Conservation (phyloP, 2,797 vertebrate species). For the Florisuga fusca region DNA sequence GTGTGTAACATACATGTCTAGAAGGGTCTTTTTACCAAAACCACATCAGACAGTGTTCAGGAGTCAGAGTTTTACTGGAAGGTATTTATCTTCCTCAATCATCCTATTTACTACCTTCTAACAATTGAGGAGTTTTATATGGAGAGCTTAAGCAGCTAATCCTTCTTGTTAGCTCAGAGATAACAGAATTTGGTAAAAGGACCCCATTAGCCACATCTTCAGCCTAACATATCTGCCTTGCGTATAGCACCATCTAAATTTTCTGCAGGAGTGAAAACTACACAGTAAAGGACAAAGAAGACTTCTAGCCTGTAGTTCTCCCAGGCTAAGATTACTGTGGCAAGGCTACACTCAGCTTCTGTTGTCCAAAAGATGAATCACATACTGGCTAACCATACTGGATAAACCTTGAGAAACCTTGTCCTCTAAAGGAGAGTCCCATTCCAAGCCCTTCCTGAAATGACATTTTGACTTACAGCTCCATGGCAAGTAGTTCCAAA, state of each 20-base stretch:
- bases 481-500: slow-evolving; percentile 98
- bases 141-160: not conserved
- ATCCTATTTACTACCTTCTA: not conserved
- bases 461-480: slow-evolving; percentile 84
- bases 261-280: not conserved
- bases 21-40: not conserved
- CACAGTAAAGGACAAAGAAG: not conserved
- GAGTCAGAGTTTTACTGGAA: not conserved
- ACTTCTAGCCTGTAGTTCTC: not conserved
- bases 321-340: not conserved
- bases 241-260: not conserved
- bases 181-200: not conserved
- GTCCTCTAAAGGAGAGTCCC: not conserved
- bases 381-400: not conserved
- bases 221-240: not conserved
- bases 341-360: not conserved
- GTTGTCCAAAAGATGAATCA: not conserved
- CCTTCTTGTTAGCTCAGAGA: not conserved
- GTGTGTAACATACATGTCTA: not conserved
- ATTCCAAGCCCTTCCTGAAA: not conserved
- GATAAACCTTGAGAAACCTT: not conserved
- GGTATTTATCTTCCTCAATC: not conserved
- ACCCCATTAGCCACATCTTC: not conserved
- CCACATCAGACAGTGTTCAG: not conserved
- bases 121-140: not conserved